Conservation (phyloP, 2,797 vertebrate species). For the Emydoidea blandingii region DNA sequence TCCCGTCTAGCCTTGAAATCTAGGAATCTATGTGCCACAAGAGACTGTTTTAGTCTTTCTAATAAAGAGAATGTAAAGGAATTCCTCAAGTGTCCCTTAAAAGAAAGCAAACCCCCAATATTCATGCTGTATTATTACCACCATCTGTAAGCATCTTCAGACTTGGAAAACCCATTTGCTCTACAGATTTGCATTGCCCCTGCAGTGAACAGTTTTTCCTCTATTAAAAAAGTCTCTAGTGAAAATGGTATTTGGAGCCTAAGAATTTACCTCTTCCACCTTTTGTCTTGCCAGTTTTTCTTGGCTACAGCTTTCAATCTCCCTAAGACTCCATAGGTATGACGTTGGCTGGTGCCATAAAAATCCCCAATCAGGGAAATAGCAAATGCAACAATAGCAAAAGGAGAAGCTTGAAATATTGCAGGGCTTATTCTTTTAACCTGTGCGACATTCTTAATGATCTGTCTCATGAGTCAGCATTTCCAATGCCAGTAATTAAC, state of each 20-base stretch:
- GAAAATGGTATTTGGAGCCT: constrained; percentile 46
- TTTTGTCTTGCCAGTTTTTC: constrained; percentile 56
- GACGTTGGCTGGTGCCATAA: not conserved
- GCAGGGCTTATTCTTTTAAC: not conserved
- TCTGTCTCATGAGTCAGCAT: not conserved
- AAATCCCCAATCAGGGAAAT: not conserved
- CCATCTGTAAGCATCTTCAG: constrained; percentile 61
- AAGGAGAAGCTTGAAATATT: not conserved
- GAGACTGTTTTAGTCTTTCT: constrained; percentile 48
- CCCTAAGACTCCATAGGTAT: not conserved
- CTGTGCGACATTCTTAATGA: not conserved
- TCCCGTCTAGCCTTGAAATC: not conserved
- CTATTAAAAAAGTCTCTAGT: constrained; percentile 51
- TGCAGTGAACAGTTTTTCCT: constrained; percentile 28
- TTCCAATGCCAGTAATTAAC: not conserved
- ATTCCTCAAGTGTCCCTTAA: constrained; percentile 63
- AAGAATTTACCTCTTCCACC: constrained; percentile 55
- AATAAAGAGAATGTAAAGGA: constrained; percentile 46
- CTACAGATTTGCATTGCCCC: constrained; percentile 44
- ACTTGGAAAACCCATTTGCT: constrained; percentile 49
- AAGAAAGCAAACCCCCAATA: constrained; percentile 52
- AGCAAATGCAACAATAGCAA: not conserved
- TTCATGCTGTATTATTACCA: constrained; percentile 45
- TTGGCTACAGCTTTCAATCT: constrained; percentile 35
- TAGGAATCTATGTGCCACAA: constrained; percentile 8